These are phyloP conservation scores for Hedychridium roseum DNA, from an alignment of 2,888 invertebrate species.

Conservation along the genomic window DNA sequence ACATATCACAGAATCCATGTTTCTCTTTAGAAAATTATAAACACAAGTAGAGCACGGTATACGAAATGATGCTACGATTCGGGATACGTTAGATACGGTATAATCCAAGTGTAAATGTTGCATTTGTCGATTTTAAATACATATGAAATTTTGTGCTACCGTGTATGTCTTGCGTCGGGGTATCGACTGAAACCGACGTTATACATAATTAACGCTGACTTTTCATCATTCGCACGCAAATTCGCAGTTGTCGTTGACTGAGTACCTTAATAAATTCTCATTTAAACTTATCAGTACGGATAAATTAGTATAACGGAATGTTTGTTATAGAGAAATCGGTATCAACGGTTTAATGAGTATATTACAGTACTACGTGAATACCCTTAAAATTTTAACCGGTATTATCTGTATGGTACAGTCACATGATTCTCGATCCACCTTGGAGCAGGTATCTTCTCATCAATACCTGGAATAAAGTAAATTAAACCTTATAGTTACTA, in stretches of 20 bases:
- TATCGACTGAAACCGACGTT: too few relatives aligned
- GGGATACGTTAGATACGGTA: slow-evolving; percentile 14
- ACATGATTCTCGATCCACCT: slow-evolving; percentile 27
- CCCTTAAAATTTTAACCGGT: slow-evolving; percentile 43
- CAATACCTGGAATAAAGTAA: slow-evolving; percentile 31
- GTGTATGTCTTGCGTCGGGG: too few relatives aligned
- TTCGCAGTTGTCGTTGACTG: slow-evolving; percentile 5
- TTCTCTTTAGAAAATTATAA: slow-evolving; percentile 45
- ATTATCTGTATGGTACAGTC: slow-evolving; percentile 51
- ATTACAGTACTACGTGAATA: slow-evolving; percentile 46
- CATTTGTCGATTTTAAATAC: slow-evolving; percentile 12
- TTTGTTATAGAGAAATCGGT: slow-evolving; percentile 19
- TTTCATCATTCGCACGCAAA: too few relatives aligned
- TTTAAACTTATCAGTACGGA: slow-evolving; percentile 38
- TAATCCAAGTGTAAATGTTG: slow-evolving; percentile 24
- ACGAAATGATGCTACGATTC: slow-evolving; percentile 9
- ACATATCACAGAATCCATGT: slow-evolving; percentile 62
- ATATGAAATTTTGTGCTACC: slow-evolving; percentile 20
- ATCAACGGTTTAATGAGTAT: slow-evolving; percentile 45
- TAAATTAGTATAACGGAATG: slow-evolving; percentile 34
- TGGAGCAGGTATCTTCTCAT: slow-evolving; percentile 19
- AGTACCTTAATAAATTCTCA: slow-evolving; percentile 23
- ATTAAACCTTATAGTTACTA: too few relatives aligned
- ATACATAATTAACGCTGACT: too few relatives aligned
- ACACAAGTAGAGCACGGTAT: slow-evolving; percentile 14